phyloP scores from a whole-genome alignment of 2,113 vertebrate genomes.

The Oostethus manadensis region DNA sequence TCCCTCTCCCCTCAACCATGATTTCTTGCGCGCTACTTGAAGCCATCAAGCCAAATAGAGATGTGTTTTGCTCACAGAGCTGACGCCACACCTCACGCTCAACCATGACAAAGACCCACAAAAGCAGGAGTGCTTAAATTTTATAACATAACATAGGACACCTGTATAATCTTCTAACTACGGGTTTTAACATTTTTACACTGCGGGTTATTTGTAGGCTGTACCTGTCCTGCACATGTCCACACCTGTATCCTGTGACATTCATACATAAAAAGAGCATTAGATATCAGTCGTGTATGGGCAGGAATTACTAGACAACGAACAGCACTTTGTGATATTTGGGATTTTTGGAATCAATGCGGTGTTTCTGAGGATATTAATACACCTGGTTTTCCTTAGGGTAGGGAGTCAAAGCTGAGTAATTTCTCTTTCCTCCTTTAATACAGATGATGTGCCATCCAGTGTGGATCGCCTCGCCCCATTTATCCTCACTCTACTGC shows the following conservation, averaged over 20 bases:
- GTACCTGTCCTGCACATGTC: slow-evolving; percentile 6
- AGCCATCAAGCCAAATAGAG: too few relatives aligned
- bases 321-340: slow-evolving; percentile 23
- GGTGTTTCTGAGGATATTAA: slow-evolving; percentile 32
- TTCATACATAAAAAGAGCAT: slow-evolving; percentile 10
- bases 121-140: too few relatives aligned
- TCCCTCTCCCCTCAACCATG: too few relatives aligned
- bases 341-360: slow-evolving; percentile 10
- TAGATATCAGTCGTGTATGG: slow-evolving; percentile 18
- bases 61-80: too few relatives aligned
- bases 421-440: slow-evolving; percentile 25
- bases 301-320: too few relatives aligned
- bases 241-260: slow-evolving; percentile 29
- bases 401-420: slow-evolving; percentile 15
- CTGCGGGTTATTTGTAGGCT: neutral
- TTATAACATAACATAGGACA: too few relatives aligned
- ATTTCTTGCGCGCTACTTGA: too few relatives aligned
- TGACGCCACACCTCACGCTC: too few relatives aligned
- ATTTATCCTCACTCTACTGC: slow-evolving; percentile 3
- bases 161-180: neutral
- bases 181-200: too few relatives aligned
- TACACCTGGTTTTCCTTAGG: slow-evolving; percentile 23
- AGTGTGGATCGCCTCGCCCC: slow-evolving; percentile 34
- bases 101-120: too few relatives aligned
- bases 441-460: slow-evolving; percentile 26